Percentiles rank a stretch among this genome's conserved stretches.
These are phyloP conservation scores for Idaea biselata DNA, from an alignment of 2,888 invertebrate genomes.

Conservation along the genomic window DNA sequence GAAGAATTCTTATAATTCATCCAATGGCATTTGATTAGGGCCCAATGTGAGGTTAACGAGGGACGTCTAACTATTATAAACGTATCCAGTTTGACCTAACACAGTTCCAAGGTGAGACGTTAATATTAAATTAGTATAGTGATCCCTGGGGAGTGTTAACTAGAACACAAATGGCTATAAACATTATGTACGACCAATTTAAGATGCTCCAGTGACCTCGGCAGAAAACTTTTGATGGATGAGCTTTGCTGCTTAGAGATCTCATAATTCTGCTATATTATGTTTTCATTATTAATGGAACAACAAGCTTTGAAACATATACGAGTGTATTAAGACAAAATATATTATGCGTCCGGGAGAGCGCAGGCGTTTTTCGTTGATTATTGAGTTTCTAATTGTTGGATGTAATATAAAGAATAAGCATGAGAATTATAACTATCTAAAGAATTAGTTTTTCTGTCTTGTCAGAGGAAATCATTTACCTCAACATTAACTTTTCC, in stretches of 20 bases:
- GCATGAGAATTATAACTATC: too few relatives aligned
- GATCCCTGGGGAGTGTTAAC: constrained; percentile 44
- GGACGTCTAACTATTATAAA: constrained; percentile 47
- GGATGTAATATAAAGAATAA: too few relatives aligned
- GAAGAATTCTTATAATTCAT: constrained; percentile 21
- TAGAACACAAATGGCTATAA: constrained; percentile 35
- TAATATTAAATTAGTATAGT: constrained; percentile 33
- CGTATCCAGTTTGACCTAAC: constrained; percentile 42
- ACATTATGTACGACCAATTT: constrained; percentile 35
- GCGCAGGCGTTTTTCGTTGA: too few relatives aligned
- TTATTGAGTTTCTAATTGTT: too few relatives aligned
- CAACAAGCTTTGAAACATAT: not conserved
- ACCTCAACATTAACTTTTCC: too few relatives aligned
- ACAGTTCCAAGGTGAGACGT: constrained; percentile 47
- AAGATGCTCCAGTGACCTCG: constrained; percentile 30
- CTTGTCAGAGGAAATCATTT: too few relatives aligned
- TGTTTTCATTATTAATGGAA: not conserved
- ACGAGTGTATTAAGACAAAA: too few relatives aligned
- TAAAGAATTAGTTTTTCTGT: too few relatives aligned
- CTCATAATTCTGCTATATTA: not conserved
- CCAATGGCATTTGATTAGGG: constrained; percentile 39
- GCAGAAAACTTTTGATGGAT: constrained; percentile 15
- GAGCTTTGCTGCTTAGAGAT: constrained; percentile 8
- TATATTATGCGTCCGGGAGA: too few relatives aligned
- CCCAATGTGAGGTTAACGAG: constrained; percentile 48